Evolutionary conservation across 2,888 invertebrate genomes (phyloP), one percentile per base, ranked within the genome.

Genomic region (Lordiphosa andalusiaca): DNA sequence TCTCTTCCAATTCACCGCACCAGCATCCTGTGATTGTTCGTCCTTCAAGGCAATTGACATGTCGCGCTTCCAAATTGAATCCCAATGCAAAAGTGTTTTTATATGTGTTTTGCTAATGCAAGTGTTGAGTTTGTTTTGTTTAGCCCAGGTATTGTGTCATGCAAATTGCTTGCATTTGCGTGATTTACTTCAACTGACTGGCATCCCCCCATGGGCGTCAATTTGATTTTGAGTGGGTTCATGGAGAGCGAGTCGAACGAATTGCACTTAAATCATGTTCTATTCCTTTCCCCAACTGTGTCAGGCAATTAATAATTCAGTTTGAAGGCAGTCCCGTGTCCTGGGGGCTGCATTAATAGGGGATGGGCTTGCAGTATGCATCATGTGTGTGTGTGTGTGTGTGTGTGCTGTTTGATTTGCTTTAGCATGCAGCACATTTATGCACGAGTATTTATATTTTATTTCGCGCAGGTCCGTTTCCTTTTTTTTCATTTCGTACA

Each of bases 321-420:
- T 19, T n/a, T 35, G 23, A 42, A 21, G n/a, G 41, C 41, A 23
- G 16, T 23, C 10, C n/a, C n/a, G 23, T 25, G 25, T 23, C 7
- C 25, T 10, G 19, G 25, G 16, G 7, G 10, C 10, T 3, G 21
- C 21, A 40, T 10, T 7, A 19, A 23, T 19, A 33, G 5, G 33
- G 19, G 38, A 12, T 49, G 55, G 59, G 71, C 60, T 78, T 78
- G 75, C 78, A 78, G 73, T 78, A 78, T 78, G 82, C 77, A 78
- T 78, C 2, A 10, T 44, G 25, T 9, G 44, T 4, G 44, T 33
- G 42, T n/a, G n/a, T n/a, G n/a, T 44, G 25, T 9, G 44, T 4
- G 44, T 30, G 78, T 75, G 75, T 60, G 69, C 58, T 69, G 75
- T 78, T 78, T 78, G 77, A 78, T 78, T 78, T 73, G 80, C 71